A percentile compares a stretch with the other conserved stretches of the same genome.
These are phyloP conservation scores for Tiphia femorata DNA, from an alignment of 2,888 invertebrate genomes.

Conservation along the genomic window DNA sequence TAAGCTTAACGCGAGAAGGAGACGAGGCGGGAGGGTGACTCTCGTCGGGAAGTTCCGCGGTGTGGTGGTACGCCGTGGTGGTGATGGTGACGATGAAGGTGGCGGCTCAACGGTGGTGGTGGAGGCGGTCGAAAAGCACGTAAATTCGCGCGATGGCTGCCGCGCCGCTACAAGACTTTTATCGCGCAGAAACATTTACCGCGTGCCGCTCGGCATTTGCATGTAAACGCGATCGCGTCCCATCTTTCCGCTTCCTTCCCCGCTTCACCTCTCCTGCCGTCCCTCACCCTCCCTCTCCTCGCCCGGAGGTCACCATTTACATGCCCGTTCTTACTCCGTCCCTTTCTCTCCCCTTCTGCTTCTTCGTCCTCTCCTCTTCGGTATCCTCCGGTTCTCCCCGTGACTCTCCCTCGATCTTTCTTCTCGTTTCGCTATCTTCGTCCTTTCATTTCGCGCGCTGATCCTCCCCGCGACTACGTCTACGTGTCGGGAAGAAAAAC, in stretches of 20 bases:
- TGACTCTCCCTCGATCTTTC: constrained; percentile 4
- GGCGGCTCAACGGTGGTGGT: constrained; percentile 7
- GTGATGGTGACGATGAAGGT: neutral
- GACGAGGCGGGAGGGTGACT: neutral
- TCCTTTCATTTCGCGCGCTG: constrained; percentile 2
- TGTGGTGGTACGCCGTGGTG: neutral
- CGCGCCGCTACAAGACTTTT: constrained; percentile 58
- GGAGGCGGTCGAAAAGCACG: constrained; percentile 41
- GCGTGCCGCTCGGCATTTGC: constrained; percentile 52
- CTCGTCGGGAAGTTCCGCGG: neutral
- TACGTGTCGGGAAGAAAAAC: neutral
- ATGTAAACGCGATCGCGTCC: constrained; percentile 60
- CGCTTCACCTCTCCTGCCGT: constrained; percentile 7
- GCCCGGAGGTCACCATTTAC: constrained; percentile 34
- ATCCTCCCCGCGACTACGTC: neutral
- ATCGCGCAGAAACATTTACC: constrained; percentile 65
- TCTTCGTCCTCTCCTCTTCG: constrained; percentile 1
- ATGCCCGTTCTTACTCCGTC: constrained; percentile 8
- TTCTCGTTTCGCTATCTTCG: constrained; percentile 2
- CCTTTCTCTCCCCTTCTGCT: neutral
- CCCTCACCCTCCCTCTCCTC: constrained; percentile 24
- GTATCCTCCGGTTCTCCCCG: constrained; percentile 2
- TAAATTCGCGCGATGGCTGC: constrained; percentile 56
- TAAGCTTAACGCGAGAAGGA: neutral
- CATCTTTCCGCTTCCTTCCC: constrained; percentile 33